Evolutionary conservation across 2,888 invertebrate genomes (phyloP).

Genomic region (Sphaerophoria rueppellii): DNA sequence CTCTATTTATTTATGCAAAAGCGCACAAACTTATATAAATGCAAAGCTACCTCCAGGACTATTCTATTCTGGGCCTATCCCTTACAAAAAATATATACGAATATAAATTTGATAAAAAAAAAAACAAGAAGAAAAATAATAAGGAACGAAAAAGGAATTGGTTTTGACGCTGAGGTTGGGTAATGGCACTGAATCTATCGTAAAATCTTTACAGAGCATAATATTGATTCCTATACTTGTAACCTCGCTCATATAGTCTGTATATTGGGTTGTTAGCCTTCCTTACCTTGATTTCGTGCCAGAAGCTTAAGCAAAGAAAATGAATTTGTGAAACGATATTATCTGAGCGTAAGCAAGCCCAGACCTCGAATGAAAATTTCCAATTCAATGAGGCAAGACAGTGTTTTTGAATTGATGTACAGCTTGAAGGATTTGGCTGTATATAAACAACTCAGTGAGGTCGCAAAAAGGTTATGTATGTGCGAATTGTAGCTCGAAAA

Average conservation of each 20-base stretch:
- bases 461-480: neutral
- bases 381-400: conserved; percentile 32
- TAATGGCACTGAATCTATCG: conserved; percentile 37
- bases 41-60: conserved; percentile 20
- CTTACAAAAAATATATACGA: neutral
- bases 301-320: conserved; percentile 31
- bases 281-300: conserved; percentile 23
- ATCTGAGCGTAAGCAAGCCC: conserved; percentile 6
- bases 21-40: neutral
- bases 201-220: conserved; percentile 17
- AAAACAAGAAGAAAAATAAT: neutral
- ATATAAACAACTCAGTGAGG: conserved; percentile 1
- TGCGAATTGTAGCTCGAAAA: conserved; percentile 9
- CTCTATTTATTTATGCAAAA: neutral
- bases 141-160: conserved; percentile 13
- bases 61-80: neutral
- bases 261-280: neutral
- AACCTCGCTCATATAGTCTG: too few species aligned
- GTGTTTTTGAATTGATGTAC: conserved; percentile 10
- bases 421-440: neutral
- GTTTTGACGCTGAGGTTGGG: conserved; percentile 15
- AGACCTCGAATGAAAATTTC: conserved; percentile 16
- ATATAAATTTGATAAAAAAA: neutral
- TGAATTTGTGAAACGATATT: conserved; percentile 21
- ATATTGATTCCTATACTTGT: conserved; percentile 9